phyloP scores from a whole-genome alignment of 2,113 vertebrate genomes.

The Tenrec ecaudatus region DNA sequence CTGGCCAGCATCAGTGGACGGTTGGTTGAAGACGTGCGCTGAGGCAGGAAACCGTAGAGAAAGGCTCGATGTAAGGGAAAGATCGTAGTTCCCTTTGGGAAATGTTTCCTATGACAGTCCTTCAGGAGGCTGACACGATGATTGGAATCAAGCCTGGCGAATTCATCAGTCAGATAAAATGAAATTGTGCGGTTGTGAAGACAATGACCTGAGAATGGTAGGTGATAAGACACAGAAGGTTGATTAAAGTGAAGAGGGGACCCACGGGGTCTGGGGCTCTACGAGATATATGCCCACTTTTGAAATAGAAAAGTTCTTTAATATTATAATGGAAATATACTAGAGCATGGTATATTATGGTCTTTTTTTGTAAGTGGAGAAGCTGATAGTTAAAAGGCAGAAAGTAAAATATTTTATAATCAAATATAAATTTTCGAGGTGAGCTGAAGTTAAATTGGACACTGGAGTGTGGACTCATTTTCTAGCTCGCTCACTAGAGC shows the following conservation, averaged over 20 bases:
- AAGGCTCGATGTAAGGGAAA: neutral
- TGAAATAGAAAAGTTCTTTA: neutral
- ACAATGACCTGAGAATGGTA: neutral
- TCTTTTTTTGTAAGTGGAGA: neutral
- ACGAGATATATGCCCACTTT: no score
- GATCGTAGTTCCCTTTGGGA: neutral
- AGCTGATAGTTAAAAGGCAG: neutral
- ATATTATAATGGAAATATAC: neutral
- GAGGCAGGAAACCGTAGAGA: neutral
- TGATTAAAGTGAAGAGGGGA: neutral
- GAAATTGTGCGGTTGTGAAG: conserved; percentile 35
- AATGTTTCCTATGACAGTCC: neutral
- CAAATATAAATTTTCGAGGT: neutral
- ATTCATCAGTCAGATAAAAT: neutral
- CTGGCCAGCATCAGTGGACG: neutral
- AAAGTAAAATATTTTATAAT: neutral
- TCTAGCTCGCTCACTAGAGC: neutral
- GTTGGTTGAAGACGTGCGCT: neutral
- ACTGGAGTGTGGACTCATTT: neutral
- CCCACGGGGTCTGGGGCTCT: neutral
- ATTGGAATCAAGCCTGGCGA: conserved; percentile 2
- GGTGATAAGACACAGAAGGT: neutral
- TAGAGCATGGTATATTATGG: neutral
- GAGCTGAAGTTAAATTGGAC: neutral
- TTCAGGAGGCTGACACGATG: neutral